Evolutionary conservation across 2,797 vertebrate species (phyloP), one percentile per base, ranked within the genome.

Genomic region (Chiroxiphia lanceolata): DNA sequence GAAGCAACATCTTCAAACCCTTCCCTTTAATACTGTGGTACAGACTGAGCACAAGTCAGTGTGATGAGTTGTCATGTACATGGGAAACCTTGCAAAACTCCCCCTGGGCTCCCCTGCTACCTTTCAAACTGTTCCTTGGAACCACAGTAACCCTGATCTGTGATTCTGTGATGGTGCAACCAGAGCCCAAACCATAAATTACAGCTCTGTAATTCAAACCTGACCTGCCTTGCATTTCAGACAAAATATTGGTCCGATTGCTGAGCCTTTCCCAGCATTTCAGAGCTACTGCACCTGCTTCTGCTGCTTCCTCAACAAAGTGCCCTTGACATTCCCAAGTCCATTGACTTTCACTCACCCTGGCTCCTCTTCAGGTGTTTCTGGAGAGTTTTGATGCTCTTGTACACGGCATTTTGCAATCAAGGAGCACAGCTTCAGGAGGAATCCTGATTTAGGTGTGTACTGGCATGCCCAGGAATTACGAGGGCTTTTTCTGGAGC

Each of bases 401-500:
- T 69, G 29, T 13, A 23, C 47, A 26, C 6, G 3, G 64, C 22
- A 12, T 90, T 85, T 81, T 76, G 59, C 87, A 88, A 82, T 76
- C 59, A 90, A 40, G 36, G 77, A 90, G 77, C 51, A 53, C 50
- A 72, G 5, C 36, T 83, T 53, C 63, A 53, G 76, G 63, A 79
- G 76, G 80, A 92, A 89, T 48, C 50, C 67, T 90, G 87, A 92
- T 83, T 75, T 81, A 75, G 89, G 59, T 36, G 47, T 51, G 27
- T n/a, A 53, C 54, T 2, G 0, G 40, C 85, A 86, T 5, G 72
- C 3, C 7, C n/a, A 79, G 63, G 51, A 96, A 91, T 96, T 94
- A 78, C 0, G 6, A 90, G 69, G 79, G 83, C 71, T 88, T 93
- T 86, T 94, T 91, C 89, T 94, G 87, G 76, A 93, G 74, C 89